A percentile compares a stretch with the other conserved stretches of the same genome.
These are phyloP conservation scores for Plemyria rubiginata DNA, from an alignment of 2,888 invertebrate genomes.

Conservation along the genomic window DNA sequence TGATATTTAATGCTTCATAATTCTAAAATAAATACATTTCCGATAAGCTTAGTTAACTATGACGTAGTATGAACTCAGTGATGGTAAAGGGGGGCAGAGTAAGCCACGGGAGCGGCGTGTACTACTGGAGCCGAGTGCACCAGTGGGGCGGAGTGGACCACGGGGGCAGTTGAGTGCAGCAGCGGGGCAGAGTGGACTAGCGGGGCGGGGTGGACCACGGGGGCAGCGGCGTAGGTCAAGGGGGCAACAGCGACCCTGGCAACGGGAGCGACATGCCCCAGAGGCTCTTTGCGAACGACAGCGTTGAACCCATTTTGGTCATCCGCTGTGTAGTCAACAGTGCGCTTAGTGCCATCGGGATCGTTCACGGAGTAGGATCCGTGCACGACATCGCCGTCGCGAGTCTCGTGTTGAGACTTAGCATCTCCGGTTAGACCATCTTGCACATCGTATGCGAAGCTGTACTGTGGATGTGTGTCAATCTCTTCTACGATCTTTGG, in stretches of 20 bases:
- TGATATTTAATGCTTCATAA: slow-evolving; percentile 17
- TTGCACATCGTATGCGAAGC: slow-evolving; percentile 81
- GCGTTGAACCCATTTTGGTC: slow-evolving; percentile 80
- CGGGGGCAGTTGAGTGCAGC: slow-evolving; percentile 20
- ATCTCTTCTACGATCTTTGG: slow-evolving; percentile 58
- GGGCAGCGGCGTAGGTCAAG: slow-evolving; percentile 54
- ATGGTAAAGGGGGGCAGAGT: slow-evolving; percentile 25
- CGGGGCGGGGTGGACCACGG: slow-evolving; percentile 54
- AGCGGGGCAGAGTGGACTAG: slow-evolving; percentile 47
- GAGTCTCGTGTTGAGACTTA: slow-evolving; percentile 80
- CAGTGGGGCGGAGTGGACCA: slow-evolving; percentile 22
- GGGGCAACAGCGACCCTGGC: slow-evolving; percentile 48
- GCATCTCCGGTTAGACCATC: slow-evolving; percentile 75
- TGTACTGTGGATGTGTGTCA: slow-evolving; percentile 74
- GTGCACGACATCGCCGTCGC: slow-evolving; percentile 81
- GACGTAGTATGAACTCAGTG: slow-evolving; percentile 24
- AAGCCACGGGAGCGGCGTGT: slow-evolving; percentile 45
- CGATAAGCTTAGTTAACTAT: slow-evolving; percentile 17
- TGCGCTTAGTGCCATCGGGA: slow-evolving; percentile 80
- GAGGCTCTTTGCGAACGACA: slow-evolving; percentile 75
- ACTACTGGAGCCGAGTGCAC: slow-evolving; percentile 45
- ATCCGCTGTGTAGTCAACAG: slow-evolving; percentile 80
- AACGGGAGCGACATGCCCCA: slow-evolving; percentile 54
- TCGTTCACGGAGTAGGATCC: slow-evolving; percentile 82
- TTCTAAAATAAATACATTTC: slow-evolving; percentile 20